These are phyloP conservation scores for Zapus hudsonius DNA, from an alignment of 2,113 vertebrate genomes.

Conservation along the genomic window DNA sequence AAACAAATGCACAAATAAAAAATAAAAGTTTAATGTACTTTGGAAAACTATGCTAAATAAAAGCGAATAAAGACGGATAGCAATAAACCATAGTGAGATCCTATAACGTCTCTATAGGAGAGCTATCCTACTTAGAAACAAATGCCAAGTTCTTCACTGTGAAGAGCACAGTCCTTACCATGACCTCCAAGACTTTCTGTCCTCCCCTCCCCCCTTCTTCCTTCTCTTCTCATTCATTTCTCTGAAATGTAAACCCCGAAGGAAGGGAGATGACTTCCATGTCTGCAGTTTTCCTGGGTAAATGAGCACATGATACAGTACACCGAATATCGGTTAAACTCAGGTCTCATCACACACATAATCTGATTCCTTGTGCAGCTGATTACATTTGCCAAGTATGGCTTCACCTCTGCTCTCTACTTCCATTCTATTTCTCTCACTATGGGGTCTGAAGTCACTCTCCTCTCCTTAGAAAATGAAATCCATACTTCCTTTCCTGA, in stretches of 20 bases:
- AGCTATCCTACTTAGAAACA: neutral
- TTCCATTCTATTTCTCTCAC: neutral
- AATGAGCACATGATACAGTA: neutral
- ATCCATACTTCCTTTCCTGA: neutral
- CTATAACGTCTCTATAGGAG: neutral
- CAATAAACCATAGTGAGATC: neutral
- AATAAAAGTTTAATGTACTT: neutral
- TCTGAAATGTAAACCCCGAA: neutral
- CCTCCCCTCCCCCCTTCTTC: neutral
- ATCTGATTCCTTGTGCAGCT: neutral
- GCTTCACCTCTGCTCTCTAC: neutral
- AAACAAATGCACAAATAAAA: too few species aligned
- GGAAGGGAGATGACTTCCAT: neutral
- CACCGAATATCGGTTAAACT: neutral
- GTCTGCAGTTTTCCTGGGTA: neutral
- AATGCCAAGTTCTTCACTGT: neutral
- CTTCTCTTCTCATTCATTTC: neutral
- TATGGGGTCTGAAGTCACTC: neutral
- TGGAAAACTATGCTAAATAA: neutral
- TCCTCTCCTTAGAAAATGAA: neutral
- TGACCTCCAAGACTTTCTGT: neutral
- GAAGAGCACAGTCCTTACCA: neutral
- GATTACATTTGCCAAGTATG: neutral
- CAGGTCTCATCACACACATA: neutral
- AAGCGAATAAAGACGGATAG: neutral